Evolutionary conservation across 1,140 invertebrate genomes (phyloP).

Genomic region (Aphis craccivora): DNA sequence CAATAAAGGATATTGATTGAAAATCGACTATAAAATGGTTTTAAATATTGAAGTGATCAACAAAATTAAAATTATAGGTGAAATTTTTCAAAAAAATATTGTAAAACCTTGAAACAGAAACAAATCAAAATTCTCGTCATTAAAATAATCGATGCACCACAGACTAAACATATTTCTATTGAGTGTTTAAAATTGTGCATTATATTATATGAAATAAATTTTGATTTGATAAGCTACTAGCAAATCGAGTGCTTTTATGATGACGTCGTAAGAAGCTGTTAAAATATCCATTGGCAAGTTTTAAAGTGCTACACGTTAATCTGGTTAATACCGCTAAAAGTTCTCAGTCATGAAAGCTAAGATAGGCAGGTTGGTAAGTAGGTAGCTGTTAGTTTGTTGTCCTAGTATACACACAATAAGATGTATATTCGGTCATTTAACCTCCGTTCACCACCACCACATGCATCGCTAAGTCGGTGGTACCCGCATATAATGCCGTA

Average conservation of each 20-base stretch:
- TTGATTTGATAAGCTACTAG: neutral
- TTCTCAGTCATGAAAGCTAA: neutral
- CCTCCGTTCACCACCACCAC: neutral
- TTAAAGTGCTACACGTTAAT: neutral
- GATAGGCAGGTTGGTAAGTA: neutral
- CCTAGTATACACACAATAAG: neutral
- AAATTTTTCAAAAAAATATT: neutral
- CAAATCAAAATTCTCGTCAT: neutral
- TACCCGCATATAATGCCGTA: neutral
- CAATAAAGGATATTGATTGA: neutral
- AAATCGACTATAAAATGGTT: neutral
- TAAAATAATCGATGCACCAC: neutral
- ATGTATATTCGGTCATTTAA: slow-evolving; percentile 15
- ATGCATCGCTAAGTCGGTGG: neutral
- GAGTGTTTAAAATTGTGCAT: neutral
- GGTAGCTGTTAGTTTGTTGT: slow-evolving; percentile 10
- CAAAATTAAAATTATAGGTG: neutral
- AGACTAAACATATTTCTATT: neutral
- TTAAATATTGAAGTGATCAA: neutral
- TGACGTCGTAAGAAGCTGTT: neutral
- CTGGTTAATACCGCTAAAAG: slow-evolving; percentile 27
- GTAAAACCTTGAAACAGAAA: neutral
- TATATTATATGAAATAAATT: neutral
- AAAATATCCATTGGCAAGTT: slow-evolving; percentile 10
- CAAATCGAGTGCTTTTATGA: neutral